A percentile compares a stretch with the other conserved stretches of the same genome.
These are phyloP conservation scores for Sardinella longiceps DNA, from an alignment of 2,797 vertebrate species.

Conservation along the genomic window DNA sequence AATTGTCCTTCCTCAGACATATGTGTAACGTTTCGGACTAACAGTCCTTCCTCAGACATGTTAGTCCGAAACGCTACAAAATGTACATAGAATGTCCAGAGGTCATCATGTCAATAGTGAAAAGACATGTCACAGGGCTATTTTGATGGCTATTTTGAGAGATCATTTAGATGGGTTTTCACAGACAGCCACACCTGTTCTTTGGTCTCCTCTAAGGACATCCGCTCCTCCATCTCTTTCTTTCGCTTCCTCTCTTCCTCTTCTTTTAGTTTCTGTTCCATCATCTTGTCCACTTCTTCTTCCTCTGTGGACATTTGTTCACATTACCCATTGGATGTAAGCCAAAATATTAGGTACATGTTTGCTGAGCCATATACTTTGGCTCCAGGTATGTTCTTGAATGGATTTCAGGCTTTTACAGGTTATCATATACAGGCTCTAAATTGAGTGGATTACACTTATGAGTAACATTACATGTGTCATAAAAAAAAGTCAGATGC, in stretches of 20 bases:
- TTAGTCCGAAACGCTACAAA: too few species aligned
- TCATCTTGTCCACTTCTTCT: conserved; percentile 85
- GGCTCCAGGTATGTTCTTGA: background rate
- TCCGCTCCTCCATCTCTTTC: conserved; percentile 83
- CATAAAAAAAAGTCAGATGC: background rate
- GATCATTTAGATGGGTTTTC: background rate
- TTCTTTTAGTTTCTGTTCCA: conserved; percentile 83
- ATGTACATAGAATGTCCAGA: background rate
- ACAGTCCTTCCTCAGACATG: too few species aligned
- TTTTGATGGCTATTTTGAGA: background rate
- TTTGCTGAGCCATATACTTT: background rate
- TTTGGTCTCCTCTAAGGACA: conserved; percentile 82
- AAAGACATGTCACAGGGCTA: background rate
- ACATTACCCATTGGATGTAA: background rate
- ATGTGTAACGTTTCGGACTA: too few species aligned
- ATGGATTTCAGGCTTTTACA: background rate
- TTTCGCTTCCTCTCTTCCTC: conserved; percentile 80
- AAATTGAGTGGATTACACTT: too few species aligned
- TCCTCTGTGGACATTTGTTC: conserved; percentile 69
- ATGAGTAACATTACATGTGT: background rate
- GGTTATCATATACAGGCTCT: too few species aligned
- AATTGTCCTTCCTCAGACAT: too few species aligned
- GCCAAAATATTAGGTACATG: background rate
- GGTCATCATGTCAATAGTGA: too few species aligned
- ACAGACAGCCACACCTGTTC: conserved; percentile 70